A percentile compares a stretch with the other conserved stretches of the same genome.
Conservation (phyloP, 1,140 invertebrate genomes). For the Ladona fulva region DNA sequence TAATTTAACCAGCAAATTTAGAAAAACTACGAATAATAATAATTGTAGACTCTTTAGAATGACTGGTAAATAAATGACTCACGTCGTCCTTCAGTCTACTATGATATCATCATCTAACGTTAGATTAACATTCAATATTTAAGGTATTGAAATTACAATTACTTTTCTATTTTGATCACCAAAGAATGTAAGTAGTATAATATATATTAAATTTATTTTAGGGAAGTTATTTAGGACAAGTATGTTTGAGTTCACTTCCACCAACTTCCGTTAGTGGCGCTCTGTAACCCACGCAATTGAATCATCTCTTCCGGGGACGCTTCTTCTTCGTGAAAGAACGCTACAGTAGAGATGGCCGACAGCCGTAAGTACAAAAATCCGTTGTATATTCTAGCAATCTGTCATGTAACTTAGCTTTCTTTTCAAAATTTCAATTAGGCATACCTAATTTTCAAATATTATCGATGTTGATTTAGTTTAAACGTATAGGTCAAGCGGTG, state of each 20-base stretch:
- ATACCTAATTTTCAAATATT: neutral
- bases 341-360: neutral
- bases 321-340: neutral
- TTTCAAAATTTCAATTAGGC: neutral
- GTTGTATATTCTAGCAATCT: neutral
- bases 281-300: neutral
- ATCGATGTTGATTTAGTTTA: neutral
- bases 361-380: neutral
- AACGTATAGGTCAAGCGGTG: neutral
- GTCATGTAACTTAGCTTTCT: neutral
- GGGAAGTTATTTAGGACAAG: too few relatives aligned
- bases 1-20: too few relatives aligned
- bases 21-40: too few relatives aligned
- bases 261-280: neutral
- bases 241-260: neutral
- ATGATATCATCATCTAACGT: too few relatives aligned
- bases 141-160: too few relatives aligned
- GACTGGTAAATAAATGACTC: too few relatives aligned
- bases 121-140: too few relatives aligned
- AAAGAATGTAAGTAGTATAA: too few relatives aligned
- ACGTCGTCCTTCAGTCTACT: too few relatives aligned
- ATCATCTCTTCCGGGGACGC: neutral
- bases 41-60: too few relatives aligned
- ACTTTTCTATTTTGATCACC: too few relatives aligned
- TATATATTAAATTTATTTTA: too few relatives aligned